These are phyloP conservation scores for Diphyllodes magnificus DNA, from an alignment of 2,113 vertebrate species.

Conservation along the genomic window DNA sequence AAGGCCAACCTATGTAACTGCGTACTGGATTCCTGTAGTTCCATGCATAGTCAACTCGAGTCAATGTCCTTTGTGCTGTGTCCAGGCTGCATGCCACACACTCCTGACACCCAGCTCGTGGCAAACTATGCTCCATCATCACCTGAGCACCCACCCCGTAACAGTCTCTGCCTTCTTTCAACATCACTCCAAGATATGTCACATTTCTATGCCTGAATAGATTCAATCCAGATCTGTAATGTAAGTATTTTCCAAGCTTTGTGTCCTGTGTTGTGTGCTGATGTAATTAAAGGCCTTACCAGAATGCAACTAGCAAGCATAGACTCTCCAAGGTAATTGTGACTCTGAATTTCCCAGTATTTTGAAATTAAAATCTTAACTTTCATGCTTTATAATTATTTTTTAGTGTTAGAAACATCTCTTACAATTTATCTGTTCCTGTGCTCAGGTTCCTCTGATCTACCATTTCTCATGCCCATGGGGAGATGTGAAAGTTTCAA, in stretches of 20 bases:
- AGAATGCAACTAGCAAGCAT: background rate
- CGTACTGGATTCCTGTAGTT: background rate
- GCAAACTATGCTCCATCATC: background rate
- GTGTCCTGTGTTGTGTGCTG: background rate
- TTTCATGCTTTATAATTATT: background rate
- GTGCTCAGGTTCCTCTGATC: background rate
- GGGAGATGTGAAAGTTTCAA: background rate
- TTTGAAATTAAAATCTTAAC: background rate
- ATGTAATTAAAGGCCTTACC: background rate
- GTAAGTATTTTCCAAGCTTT: conserved; percentile 15
- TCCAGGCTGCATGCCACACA: background rate
- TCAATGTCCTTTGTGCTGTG: background rate
- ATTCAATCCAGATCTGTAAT: background rate
- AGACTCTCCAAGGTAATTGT: accelerated
- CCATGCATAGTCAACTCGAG: background rate
- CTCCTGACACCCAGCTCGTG: background rate
- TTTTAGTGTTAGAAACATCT: background rate
- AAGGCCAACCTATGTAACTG: background rate
- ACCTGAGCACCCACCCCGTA: background rate
- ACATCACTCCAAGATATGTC: background rate
- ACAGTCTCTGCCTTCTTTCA: conserved; percentile 2
- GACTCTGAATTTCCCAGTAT: background rate
- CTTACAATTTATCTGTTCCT: background rate
- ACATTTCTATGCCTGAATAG: background rate
- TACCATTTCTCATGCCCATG: background rate